Conservation (phyloP, 64 coral and sea anemone species). For the Pocillopora damicornis region DNA sequence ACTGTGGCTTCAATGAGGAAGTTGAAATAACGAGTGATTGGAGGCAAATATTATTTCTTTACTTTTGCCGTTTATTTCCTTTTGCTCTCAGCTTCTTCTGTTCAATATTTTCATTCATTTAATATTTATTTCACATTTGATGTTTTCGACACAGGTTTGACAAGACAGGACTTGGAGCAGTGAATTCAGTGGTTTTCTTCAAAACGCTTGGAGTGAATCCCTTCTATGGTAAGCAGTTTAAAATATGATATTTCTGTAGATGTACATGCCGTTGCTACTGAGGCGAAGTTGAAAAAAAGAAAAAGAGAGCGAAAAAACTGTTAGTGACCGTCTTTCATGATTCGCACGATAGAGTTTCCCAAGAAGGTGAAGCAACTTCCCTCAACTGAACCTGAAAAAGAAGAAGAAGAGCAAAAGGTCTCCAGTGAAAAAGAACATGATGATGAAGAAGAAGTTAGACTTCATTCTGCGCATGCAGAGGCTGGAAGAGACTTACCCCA, state of each 20-base stretch:
- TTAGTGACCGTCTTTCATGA: not conserved
- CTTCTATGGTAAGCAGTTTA: conserved; percentile 28
- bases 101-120: no score
- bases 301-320: not conserved
- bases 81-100: no score
- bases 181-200: conserved; percentile 61
- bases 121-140: no score
- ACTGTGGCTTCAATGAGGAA: no score
- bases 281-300: not conserved
- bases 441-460: not conserved
- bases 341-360: not conserved
- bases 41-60: no score
- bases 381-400: not conserved
- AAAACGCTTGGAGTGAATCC: conserved; percentile 39
- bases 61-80: no score
- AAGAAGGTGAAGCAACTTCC: not conserved
- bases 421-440: not conserved
- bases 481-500: not conserved
- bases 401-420: not conserved
- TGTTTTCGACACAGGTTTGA: conserved; percentile 43
- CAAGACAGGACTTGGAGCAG: conserved; percentile 65
- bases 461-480: not conserved
- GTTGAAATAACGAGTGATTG: no score
- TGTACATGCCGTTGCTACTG: not conserved
- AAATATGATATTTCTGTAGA: not conserved